phyloP scores from a whole-genome alignment of 2,888 invertebrate species.

The Noctua janthe region DNA sequence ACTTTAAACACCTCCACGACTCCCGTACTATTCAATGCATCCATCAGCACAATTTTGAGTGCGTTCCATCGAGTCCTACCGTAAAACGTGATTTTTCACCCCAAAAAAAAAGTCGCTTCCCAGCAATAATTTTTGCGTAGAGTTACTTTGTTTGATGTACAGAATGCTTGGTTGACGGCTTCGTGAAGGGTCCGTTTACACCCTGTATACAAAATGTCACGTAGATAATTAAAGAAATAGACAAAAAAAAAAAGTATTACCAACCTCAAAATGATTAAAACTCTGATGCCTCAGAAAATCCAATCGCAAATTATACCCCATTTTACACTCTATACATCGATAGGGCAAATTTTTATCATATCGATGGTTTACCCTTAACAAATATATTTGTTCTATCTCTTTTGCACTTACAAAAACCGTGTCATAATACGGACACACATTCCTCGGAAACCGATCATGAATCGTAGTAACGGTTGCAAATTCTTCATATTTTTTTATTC shows the following conservation, averaged over 20 bases:
- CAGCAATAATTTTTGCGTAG: no score
- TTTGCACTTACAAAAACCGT: constrained; percentile 60
- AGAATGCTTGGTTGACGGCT: no score
- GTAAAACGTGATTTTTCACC: no score
- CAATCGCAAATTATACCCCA: constrained; percentile 61
- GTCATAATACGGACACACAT: constrained; percentile 45
- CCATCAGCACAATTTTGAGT: no score
- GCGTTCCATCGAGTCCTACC: no score
- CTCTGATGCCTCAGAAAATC: constrained; percentile 72
- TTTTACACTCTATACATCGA: constrained; percentile 55
- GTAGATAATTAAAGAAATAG: background rate
- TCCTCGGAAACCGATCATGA: background rate
- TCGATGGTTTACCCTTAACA: constrained; percentile 22
- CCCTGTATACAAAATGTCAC: no score
- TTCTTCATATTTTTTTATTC: constrained; percentile 36
- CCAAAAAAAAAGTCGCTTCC: no score
- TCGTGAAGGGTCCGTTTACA: no score
- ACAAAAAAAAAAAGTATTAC: constrained; percentile 26
- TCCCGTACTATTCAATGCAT: no score
- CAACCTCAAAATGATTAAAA: constrained; percentile 72
- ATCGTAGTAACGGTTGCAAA: constrained; percentile 29
- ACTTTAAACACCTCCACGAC: no score
- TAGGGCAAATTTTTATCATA: constrained; percentile 6
- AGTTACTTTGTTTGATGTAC: no score
- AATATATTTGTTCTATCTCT: constrained; percentile 65